phyloP scores from a whole-genome alignment of 2,113 vertebrate species.

The Indicator indicator region DNA sequence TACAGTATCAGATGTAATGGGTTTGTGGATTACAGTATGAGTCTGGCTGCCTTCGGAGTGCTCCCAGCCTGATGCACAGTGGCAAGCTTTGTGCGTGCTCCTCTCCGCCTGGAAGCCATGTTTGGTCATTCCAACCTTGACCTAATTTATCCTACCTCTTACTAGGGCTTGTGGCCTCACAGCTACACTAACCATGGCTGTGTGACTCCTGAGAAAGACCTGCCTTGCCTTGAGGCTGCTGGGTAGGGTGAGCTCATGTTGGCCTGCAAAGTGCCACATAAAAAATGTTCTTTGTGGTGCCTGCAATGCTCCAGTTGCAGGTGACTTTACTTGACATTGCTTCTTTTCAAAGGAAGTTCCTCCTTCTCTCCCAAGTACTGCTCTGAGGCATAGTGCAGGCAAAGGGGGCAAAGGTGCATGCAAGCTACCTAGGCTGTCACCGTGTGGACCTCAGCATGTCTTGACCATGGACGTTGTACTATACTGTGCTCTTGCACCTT shows the following conservation, averaged over 20 bases:
- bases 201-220: not conserved
- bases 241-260: not conserved
- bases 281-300: not conserved
- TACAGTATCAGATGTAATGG: fast-evolving
- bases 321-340: not conserved
- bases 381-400: fast-evolving
- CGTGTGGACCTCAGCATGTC: not conserved
- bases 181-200: not conserved
- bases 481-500: not conserved
- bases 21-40: not conserved
- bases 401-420: not conserved
- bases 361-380: not conserved
- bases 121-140: not conserved
- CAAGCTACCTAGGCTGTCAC: not conserved
- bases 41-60: not conserved
- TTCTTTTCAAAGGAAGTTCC: not conserved
- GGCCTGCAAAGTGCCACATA: not conserved
- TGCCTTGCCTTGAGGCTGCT: not conserved
- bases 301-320: not conserved
- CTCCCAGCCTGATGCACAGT: fast-evolving
- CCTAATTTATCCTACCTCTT: not conserved
- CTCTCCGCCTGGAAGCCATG: not conserved
- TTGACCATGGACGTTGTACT: not conserved
- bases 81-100: fast-evolving
- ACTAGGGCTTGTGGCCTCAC: not conserved